Evolutionary conservation across 2,113 vertebrate species (phyloP).

Genomic region (Rhizomys pruinosus): DNA sequence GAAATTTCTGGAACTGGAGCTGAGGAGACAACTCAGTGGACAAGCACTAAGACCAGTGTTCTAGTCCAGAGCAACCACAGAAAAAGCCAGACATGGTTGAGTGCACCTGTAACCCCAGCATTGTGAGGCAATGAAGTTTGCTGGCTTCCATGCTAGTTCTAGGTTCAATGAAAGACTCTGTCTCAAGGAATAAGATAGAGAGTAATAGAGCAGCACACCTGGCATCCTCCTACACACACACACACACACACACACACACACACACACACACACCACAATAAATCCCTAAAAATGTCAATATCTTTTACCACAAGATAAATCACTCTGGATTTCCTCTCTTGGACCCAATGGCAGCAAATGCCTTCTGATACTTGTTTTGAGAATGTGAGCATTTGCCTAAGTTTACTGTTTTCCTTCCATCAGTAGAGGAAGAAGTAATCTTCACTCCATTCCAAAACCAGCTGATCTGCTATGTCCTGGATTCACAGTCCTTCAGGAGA

Average conservation of each 20-base stretch:
- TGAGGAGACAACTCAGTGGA: too few species aligned
- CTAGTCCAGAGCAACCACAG: not conserved
- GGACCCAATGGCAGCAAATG: not conserved
- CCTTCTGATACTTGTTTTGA: conserved; percentile 26
- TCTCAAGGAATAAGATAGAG: not conserved
- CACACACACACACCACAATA: not conserved
- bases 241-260: not conserved
- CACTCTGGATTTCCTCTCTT: not conserved
- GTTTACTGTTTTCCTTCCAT: not conserved
- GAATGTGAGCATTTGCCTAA: not conserved
- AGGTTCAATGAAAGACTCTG: too few species aligned
- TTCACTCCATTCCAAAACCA: not conserved
- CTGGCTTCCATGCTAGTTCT: not conserved
- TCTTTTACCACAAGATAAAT: not conserved
- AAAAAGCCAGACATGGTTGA: too few species aligned
- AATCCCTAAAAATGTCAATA: not conserved
- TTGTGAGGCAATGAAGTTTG: not conserved
- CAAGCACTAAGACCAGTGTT: not conserved
- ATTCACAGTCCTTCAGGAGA: not conserved
- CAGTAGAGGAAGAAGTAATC: not conserved
- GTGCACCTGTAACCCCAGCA: not conserved
- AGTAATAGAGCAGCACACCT: not conserved
- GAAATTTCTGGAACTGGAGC: not conserved
- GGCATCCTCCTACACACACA: not conserved
- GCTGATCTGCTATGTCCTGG: not conserved